Conservation (phyloP, 2,888 invertebrate genomes). For the Pristionchus exspectatus region DNA sequence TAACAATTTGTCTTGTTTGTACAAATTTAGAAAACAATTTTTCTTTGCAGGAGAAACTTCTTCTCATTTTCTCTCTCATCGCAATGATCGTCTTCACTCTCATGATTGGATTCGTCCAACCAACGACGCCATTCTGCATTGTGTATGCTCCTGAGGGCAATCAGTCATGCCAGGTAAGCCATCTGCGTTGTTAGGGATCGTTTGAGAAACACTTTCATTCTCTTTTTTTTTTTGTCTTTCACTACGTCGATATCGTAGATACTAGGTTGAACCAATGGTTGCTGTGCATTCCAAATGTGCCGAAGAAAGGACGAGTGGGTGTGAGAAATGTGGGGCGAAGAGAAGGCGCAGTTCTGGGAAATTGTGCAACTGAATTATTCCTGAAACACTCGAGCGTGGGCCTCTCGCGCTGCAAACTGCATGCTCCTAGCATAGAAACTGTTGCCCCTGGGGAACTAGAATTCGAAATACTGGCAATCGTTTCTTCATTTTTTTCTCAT, state of each 20-base stretch:
- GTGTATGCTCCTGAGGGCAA: slow-evolving; percentile 60
- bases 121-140: slow-evolving; percentile 86
- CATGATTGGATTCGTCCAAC: slow-evolving; percentile 94
- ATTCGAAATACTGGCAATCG: too few relatives aligned
- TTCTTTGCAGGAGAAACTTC: slow-evolving; percentile 81
- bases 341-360: slow-evolving; percentile 10
- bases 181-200: too few relatives aligned
- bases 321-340: background rate
- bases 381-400: background rate
- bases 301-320: background rate
- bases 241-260: too few relatives aligned
- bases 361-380: background rate
- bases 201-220: too few relatives aligned
- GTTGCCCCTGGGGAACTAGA: too few relatives aligned
- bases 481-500: too few relatives aligned
- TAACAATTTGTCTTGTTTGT: too few relatives aligned
- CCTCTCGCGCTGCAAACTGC: background rate
- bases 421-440: background rate
- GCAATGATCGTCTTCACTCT: slow-evolving; percentile 98
- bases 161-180: slow-evolving; percentile 56
- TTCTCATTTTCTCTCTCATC: slow-evolving; percentile 91
- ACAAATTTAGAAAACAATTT: too few relatives aligned
- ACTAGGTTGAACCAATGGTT: background rate
- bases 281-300: too few relatives aligned
- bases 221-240: too few relatives aligned